A percentile compares a stretch with the other conserved stretches of the same genome.
These are phyloP conservation scores for Acinonyx jubatus DNA, from an alignment of 2,113 vertebrate genomes.

Conservation along the genomic window DNA sequence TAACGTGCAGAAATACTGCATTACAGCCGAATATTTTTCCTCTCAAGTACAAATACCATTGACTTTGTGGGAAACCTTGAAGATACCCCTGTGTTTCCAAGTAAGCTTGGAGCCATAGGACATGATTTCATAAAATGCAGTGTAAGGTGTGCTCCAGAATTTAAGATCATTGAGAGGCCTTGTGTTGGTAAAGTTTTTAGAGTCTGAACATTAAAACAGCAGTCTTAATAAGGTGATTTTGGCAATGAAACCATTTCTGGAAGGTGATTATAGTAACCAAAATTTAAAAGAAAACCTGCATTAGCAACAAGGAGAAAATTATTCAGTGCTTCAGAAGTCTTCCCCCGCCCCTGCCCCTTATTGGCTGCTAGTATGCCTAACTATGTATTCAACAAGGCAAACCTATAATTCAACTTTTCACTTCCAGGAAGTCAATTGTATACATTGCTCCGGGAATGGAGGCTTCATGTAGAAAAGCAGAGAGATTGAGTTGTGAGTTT, in stretches of 20 bases:
- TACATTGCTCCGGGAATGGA: not conserved
- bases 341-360: not conserved
- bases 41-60: not conserved
- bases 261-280: slow-evolving; percentile 51
- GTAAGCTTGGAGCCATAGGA: not conserved
- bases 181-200: not conserved
- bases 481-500: not conserved
- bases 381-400: not conserved
- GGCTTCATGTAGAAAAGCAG: not conserved
- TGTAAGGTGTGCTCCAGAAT: not conserved
- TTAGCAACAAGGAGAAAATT: slow-evolving; percentile 35
- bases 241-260: slow-evolving; percentile 51
- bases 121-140: not conserved
- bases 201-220: slow-evolving; percentile 31
- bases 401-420: not conserved
- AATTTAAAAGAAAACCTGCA: slow-evolving; percentile 65
- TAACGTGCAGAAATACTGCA: slow-evolving; percentile 18
- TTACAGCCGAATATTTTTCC: not conserved
- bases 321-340: slow-evolving; percentile 42
- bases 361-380: not conserved
- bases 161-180: not conserved
- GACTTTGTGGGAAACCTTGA: not conserved
- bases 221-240: slow-evolving; percentile 26
- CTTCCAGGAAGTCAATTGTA: slow-evolving; percentile 48
- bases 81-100: slow-evolving; percentile 1